A percentile compares a stretch with the other conserved stretches of the same genome.
phyloP scores from a whole-genome alignment of 2,888 invertebrate genomes.

The Dicyrtomina minuta region DNA sequence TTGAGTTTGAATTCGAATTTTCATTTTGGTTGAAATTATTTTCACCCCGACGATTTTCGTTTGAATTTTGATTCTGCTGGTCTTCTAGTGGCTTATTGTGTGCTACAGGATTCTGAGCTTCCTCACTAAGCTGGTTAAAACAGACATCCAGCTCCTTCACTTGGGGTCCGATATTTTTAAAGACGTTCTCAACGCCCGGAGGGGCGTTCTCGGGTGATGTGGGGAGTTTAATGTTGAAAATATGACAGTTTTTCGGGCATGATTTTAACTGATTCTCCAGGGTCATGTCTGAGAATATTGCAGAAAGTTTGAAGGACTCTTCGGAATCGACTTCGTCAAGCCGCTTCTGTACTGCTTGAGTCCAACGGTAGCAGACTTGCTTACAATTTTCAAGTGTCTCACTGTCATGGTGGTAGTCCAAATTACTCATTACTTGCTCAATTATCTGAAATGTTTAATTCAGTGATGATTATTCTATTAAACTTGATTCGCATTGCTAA shows the following conservation, averaged over 20 bases:
- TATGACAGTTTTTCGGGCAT: slow-evolving; percentile 6
- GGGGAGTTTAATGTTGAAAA: slow-evolving; percentile 12
- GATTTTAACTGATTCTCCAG: background rate
- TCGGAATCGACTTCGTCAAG: background rate
- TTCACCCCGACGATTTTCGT: too few relatives aligned
- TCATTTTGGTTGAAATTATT: too few relatives aligned
- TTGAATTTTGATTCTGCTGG: background rate
- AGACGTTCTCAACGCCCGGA: background rate
- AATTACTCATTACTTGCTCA: slow-evolving; percentile 6
- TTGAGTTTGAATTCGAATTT: background rate
- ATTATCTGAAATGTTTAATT: too few relatives aligned
- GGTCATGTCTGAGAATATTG: background rate
- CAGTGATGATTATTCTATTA: too few relatives aligned
- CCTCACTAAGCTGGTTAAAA: background rate
- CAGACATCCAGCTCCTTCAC: slow-evolving; percentile 3
- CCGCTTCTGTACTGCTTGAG: background rate
- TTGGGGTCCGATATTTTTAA: slow-evolving; percentile 1
- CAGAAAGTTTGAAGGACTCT: background rate
- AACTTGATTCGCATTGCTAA: too few relatives aligned
- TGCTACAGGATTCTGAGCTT: background rate
- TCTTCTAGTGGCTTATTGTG: background rate
- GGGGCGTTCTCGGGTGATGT: too few relatives aligned
- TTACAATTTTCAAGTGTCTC: slow-evolving; percentile 12
- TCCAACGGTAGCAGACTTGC: background rate
- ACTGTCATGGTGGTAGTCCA: slow-evolving; percentile 6